These are phyloP conservation scores for Diplosoma virens DNA, from an alignment of 23 tunicate genomes.

Conservation along the genomic window DNA sequence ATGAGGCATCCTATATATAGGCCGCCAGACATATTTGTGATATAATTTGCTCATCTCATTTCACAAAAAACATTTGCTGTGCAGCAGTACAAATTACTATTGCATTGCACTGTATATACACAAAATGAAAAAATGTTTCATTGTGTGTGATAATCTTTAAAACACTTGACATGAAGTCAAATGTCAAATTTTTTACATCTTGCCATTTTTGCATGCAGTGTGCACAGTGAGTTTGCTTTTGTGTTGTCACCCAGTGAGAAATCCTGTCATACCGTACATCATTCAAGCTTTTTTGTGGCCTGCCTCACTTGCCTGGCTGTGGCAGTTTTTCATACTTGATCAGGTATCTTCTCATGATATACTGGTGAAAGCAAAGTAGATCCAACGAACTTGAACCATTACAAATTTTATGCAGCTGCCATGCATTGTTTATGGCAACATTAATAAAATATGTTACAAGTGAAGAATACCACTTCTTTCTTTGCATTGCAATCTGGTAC, in stretches of 20 bases:
- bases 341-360: not conserved
- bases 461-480: constrained; percentile 10
- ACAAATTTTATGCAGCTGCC: constrained; percentile 14
- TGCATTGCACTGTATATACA: too few relatives aligned
- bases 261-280: not conserved
- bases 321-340: constrained; percentile 1
- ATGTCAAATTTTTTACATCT: constrained; percentile 16
- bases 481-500: constrained; percentile 11
- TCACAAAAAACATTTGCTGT: too few relatives aligned
- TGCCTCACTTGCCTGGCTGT: constrained; percentile 4
- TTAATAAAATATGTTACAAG: not conserved
- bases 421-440: constrained; percentile 16
- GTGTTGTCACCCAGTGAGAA: constrained; percentile 4
- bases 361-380: not conserved
- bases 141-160: not conserved
- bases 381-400: constrained; percentile 1
- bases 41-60: too few relatives aligned
- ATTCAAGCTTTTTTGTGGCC: constrained; percentile 1
- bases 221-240: constrained; percentile 19
- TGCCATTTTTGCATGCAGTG: constrained; percentile 22
- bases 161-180: constrained; percentile 19
- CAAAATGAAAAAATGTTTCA: too few relatives aligned
- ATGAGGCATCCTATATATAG: too few relatives aligned
- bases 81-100: too few relatives aligned
- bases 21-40: too few relatives aligned